phyloP scores from a whole-genome alignment of 2,888 invertebrate genomes.

The Mimumesa dahlbomi region DNA sequence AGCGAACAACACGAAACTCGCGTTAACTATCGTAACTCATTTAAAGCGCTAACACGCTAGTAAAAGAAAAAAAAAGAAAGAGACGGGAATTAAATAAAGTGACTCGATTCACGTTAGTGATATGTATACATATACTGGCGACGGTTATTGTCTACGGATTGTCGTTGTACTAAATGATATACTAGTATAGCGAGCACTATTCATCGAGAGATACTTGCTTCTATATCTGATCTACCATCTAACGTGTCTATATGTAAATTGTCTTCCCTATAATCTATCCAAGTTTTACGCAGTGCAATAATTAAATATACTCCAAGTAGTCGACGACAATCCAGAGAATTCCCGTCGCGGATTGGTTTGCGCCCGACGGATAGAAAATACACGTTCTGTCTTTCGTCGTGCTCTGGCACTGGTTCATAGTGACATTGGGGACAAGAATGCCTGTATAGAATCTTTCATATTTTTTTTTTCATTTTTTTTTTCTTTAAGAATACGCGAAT shows the following conservation, averaged over 20 bases:
- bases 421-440: constrained; percentile 73
- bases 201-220: too few species aligned
- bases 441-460: constrained; percentile 70
- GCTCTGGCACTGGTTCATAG: constrained; percentile 77
- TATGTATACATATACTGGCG: constrained; percentile 16
- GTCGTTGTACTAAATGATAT: constrained; percentile 12
- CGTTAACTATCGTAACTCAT: constrained; percentile 47
- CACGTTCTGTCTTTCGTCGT: constrained; percentile 47
- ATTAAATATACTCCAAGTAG: constrained; percentile 43
- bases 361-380: constrained; percentile 39
- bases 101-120: constrained; percentile 17
- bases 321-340: constrained; percentile 36
- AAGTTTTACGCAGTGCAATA: neutral
- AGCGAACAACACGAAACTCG: too few species aligned
- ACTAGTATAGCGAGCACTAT: too few species aligned
- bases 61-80: constrained; percentile 14
- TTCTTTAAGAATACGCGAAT: constrained; percentile 53
- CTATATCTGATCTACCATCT: too few species aligned
- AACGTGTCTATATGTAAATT: too few species aligned
- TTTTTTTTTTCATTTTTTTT: too few species aligned
- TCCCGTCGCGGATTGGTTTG: constrained; percentile 53
- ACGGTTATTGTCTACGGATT: constrained; percentile 31
- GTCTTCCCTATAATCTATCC: too few species aligned
- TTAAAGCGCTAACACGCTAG: constrained; percentile 37
- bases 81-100: constrained; percentile 12